Evolutionary conservation across 2,797 vertebrate genomes (phyloP).

Genomic region (Propithecus deckenii): DNA sequence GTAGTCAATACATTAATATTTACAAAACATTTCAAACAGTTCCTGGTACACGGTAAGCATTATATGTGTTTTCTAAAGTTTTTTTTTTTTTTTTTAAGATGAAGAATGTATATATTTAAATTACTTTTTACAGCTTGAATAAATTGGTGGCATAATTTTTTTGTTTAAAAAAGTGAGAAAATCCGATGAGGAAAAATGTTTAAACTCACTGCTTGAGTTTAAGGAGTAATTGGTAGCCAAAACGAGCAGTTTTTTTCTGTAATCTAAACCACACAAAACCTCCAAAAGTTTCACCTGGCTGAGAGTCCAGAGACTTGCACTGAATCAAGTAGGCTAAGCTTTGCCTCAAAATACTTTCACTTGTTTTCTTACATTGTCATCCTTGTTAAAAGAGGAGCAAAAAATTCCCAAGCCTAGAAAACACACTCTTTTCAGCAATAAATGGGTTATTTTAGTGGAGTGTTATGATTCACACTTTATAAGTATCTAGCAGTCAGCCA

Average conservation of each 20-base stretch:
- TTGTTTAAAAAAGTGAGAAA: neutral
- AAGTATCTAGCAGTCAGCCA: neutral
- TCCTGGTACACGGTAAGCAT: neutral
- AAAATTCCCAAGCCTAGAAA: neutral
- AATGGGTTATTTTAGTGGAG: neutral
- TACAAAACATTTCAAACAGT: neutral
- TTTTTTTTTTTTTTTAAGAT: neutral
- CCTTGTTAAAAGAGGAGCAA: neutral
- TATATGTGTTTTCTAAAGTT: neutral
- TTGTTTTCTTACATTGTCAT: constrained; percentile 11
- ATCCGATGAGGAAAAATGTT: neutral
- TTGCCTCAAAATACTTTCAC: neutral
- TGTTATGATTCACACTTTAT: constrained; percentile 49
- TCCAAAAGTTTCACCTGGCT: neutral
- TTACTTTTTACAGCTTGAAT: neutral
- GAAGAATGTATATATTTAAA: neutral
- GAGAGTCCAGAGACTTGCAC: neutral
- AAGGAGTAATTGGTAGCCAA: neutral
- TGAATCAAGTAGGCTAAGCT: neutral
- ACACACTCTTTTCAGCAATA: neutral
- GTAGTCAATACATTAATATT: neutral
- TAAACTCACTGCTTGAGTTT: neutral
- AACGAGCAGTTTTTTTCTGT: neutral
- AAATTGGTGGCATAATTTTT: neutral
- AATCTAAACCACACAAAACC: neutral